Base-by-base conservation (phyloP, 2,113 vertebrate genomes). In the Origma solitaria region DNA sequence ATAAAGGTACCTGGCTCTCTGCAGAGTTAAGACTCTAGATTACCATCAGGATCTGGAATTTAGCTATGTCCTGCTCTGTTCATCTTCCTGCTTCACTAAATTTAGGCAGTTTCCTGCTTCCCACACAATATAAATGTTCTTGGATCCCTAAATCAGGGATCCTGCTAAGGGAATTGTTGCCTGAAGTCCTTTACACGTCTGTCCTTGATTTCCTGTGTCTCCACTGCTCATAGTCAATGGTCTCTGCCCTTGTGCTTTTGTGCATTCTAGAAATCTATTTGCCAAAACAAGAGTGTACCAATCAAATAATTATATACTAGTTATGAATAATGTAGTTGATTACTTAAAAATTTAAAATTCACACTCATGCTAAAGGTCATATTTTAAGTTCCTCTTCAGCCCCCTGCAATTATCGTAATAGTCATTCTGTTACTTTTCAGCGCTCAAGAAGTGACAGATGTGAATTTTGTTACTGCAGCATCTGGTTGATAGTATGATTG, bases 261-360 rank as follows among this genome's bases (percentile, higher is more conserved):
- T 50, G 40, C 25, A 15, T 62, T 90, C 50, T 65, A 61, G 50
- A 91, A 82, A 42, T 37, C 25, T 38, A 10, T 44, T 22, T 61
- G n/a, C 37, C 45, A 45, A 70, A 91, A 6, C 18, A 70, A 35
- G 50, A 56, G 10, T 45, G 28, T 70, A 53, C 28, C 37, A 17
- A 84, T 93, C 65, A 76, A 84, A 60, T 82, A 64, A 82, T 79
- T 75, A 25, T n/a, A 49, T n/a, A 76, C 10, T 60, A 57, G 47
- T 79, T 75, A 53, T 49, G n/a, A 90, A 93, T 81, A 89, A 89
- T 71, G 35, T 49, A 60, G 70, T 62, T 64, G 44, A 64, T 94
- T 84, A 44, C 27, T 79, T 82, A 60, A n/a, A n/a, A 62, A 61
- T 93, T 69, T 80, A n/a, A 80, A 91, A 90, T 82, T 77, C n/a